Evolutionary conservation across 2,797 vertebrate genomes (phyloP).

Genomic region (Crenuchus spilurus): DNA sequence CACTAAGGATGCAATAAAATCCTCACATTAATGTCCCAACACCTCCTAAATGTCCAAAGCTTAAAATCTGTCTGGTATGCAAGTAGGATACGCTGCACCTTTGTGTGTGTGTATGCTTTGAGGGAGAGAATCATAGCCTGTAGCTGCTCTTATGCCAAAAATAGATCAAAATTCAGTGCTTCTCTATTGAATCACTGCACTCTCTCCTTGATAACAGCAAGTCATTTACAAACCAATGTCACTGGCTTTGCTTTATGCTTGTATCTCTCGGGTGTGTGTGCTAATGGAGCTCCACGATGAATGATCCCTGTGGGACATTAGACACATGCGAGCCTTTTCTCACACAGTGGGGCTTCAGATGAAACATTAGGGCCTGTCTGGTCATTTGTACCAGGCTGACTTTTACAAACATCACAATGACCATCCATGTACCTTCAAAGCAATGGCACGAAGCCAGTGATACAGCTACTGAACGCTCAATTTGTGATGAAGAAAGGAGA

Average conservation of each 20-base stretch:
- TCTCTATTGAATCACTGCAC: not conserved
- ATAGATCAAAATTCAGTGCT: conserved; percentile 31
- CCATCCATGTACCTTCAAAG: conserved; percentile 43
- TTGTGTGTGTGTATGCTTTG: conserved; percentile 17
- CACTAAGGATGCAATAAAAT: no score
- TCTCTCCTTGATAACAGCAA: not conserved
- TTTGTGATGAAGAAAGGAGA: conserved; percentile 23
- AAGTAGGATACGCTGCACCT: conserved; percentile 22
- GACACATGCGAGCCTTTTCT: conserved; percentile 1
- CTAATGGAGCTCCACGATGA: conserved; percentile 16
- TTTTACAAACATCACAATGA: conserved; percentile 42
- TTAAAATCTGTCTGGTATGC: conserved; percentile 1
- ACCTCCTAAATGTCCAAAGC: not conserved
- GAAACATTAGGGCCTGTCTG: conserved; percentile 24
- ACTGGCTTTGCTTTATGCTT: not conserved
- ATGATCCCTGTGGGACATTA: conserved; percentile 35
- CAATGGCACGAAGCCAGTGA: conserved; percentile 26
- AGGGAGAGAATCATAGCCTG: conserved; percentile 36
- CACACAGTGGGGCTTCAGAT: conserved; percentile 28
- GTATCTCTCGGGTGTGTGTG: not conserved
- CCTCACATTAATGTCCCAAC: no score
- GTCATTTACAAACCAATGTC: conserved; percentile 10
- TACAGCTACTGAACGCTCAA: conserved; percentile 17
- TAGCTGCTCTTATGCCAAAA: conserved; percentile 41
- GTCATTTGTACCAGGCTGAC: conserved; percentile 46